Conservation (phyloP, 1,140 invertebrate genomes). For the Drosophila nikananu region DNA sequence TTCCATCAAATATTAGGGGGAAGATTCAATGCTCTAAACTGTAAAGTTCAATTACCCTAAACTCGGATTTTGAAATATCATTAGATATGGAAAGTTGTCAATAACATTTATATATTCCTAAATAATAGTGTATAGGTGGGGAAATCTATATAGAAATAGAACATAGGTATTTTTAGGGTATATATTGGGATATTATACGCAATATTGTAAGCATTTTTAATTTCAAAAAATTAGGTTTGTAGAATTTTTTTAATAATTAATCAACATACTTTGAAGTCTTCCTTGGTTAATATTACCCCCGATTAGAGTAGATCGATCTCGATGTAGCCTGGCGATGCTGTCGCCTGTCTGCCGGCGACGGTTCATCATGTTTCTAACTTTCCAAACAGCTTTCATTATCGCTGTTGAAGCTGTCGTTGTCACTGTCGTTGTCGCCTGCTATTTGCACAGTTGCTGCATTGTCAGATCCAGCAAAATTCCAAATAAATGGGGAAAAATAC, state of each 20-base stretch:
- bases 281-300: not conserved
- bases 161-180: not conserved
- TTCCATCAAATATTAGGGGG: slow-evolving; percentile 15
- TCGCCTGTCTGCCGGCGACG: slow-evolving; percentile 34
- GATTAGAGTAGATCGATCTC: slow-evolving; percentile 51
- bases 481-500: slow-evolving; percentile 72
- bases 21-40: slow-evolving; percentile 31
- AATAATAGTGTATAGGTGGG: not conserved
- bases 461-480: slow-evolving; percentile 67
- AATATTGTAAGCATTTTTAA: too few relatives aligned
- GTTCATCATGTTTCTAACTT: slow-evolving; percentile 73
- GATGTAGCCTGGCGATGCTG: slow-evolving; percentile 35
- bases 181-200: not conserved
- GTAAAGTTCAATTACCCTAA: slow-evolving; percentile 8
- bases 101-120: not conserved
- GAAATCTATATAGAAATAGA: too few relatives aligned
- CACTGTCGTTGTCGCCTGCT: slow-evolving; percentile 68
- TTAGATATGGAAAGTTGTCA: too few relatives aligned
- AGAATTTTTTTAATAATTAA: too few relatives aligned
- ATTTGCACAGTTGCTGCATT: slow-evolving; percentile 82
- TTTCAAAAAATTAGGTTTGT: too few relatives aligned
- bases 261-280: not conserved
- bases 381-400: slow-evolving; percentile 74
- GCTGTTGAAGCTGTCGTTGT: slow-evolving; percentile 43
- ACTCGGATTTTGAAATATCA: not conserved